Percentiles rank a stretch among this genome's conserved stretches.
Evolutionary conservation across 2,113 vertebrate species (phyloP).

Genomic region (Ciconia maguari): DNA sequence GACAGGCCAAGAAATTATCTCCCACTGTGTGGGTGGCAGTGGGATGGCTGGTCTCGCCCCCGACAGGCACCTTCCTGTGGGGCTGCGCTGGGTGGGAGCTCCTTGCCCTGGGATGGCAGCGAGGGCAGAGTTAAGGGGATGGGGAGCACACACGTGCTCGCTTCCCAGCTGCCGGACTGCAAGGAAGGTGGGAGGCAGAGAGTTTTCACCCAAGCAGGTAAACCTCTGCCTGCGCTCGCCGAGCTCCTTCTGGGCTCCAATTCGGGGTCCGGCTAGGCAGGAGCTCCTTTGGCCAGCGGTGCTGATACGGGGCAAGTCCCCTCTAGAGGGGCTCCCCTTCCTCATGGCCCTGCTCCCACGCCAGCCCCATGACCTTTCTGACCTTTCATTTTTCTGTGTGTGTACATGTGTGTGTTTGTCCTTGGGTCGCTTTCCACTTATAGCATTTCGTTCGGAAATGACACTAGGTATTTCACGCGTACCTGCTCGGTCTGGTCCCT

Average conservation of each 20-base stretch:
- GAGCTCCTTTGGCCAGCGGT: background rate
- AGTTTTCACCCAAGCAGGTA: background rate
- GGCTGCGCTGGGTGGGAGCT: background rate
- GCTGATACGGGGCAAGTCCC: background rate
- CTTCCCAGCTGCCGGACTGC: background rate
- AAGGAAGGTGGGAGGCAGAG: background rate
- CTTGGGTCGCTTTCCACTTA: conserved; percentile 78
- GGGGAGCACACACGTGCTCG: background rate
- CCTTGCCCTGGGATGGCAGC: background rate
- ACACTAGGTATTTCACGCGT: conserved; percentile 85
- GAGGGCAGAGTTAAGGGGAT: background rate
- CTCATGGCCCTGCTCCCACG: accelerated
- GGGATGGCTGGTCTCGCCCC: background rate
- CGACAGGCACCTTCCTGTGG: background rate
- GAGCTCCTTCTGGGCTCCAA: background rate
- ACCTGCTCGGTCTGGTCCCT: conserved; percentile 48
- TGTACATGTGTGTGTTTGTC: conserved; percentile 75
- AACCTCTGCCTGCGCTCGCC: background rate
- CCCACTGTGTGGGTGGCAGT: background rate
- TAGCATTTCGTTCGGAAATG: conserved; percentile 87
- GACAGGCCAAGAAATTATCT: background rate
- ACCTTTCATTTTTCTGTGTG: conserved; percentile 76
- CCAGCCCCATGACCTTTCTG: conserved; percentile 60
- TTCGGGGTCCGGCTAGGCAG: background rate
- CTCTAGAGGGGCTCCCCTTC: background rate